Evolutionary conservation across 2,888 invertebrate species (phyloP), one percentile per base, ranked within the genome.

Genomic region (Perizoma flavofasciatum): DNA sequence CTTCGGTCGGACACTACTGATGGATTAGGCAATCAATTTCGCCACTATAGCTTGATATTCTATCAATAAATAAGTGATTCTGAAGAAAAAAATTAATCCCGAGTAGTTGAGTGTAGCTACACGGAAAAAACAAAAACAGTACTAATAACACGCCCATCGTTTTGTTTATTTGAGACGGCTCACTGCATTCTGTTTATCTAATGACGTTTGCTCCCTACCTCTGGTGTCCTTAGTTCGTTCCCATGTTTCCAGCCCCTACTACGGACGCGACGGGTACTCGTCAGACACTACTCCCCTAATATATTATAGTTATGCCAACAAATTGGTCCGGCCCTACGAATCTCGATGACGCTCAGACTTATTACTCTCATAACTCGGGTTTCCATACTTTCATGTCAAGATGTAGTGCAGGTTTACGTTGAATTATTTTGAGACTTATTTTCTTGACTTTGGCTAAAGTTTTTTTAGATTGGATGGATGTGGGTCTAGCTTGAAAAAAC

Each of bases 271-370:
- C 44, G 69, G 37, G 56, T 59, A 57, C 67, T 61, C 45, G 44
- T 57, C 54, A 62, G 50, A 54, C 43, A 43, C 54, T 71, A 75
- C 74, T n/a, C 79, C 73, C 70, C 66, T 22, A 22, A 82, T 81
- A 78, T 73, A 75, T 84, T 77, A 82, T 69, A 67, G 73, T 81
- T 80, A 82, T 82, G 77, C 73, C 75, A 71, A 70, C 77, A 74
- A 78, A 84, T 85, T 84, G 83, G 82, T 83, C 81, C 74, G 71
- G 69, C 67, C 68, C 73, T 70, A 74, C 74, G 75, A 77, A 79
- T 75, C 74, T 73, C 74, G 75, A 75, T 78, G 72, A 67, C 45
- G 75, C 72, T 71, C 68, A 74, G 72, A 66, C 68, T 64, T 63
- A 68, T 68, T 68, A 54, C 55, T 51, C 56, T 68, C 22, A 22